Conservation (phyloP, 2,113 vertebrate species). For the Nanorana parkeri region DNA sequence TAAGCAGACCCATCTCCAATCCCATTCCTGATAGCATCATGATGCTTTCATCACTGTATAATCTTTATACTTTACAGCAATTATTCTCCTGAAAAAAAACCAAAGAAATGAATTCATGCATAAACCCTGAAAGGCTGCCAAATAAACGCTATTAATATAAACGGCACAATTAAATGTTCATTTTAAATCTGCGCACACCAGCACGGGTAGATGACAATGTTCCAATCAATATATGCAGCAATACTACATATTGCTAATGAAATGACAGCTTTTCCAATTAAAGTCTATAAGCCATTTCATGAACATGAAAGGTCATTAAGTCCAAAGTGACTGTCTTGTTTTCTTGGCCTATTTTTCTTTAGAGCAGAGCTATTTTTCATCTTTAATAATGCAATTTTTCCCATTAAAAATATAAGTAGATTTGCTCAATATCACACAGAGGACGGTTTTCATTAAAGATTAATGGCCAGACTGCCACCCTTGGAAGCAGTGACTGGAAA, state of each 20-base stretch:
- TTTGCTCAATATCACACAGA: slow-evolving; percentile 57
- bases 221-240: slow-evolving; percentile 43
- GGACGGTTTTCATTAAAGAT: slow-evolving; percentile 56
- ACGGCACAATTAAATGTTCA: slow-evolving; percentile 48
- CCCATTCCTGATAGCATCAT: background rate
- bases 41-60: slow-evolving; percentile 9
- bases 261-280: slow-evolving; percentile 57
- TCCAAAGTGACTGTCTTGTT: slow-evolving; percentile 50
- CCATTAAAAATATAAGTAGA: slow-evolving; percentile 54
- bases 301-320: slow-evolving; percentile 55
- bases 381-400: slow-evolving; percentile 53
- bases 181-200: slow-evolving; percentile 41
- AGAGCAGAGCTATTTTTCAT: slow-evolving; percentile 33
- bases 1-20: background rate
- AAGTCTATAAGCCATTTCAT: slow-evolving; percentile 54
- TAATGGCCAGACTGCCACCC: slow-evolving; percentile 47
- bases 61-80: slow-evolving; percentile 32
- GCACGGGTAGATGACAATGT: slow-evolving; percentile 30
- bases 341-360: slow-evolving; percentile 54
- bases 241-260: slow-evolving; percentile 54
- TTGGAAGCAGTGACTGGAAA: slow-evolving; percentile 43
- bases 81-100: background rate
- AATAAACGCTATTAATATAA: slow-evolving; percentile 55
- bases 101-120: slow-evolving; percentile 26
- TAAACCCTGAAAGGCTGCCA: slow-evolving; percentile 35